These are phyloP conservation scores for Phalacrocorax pelagicus DNA, from an alignment of 2,113 vertebrate genomes.

Conservation along the genomic window DNA sequence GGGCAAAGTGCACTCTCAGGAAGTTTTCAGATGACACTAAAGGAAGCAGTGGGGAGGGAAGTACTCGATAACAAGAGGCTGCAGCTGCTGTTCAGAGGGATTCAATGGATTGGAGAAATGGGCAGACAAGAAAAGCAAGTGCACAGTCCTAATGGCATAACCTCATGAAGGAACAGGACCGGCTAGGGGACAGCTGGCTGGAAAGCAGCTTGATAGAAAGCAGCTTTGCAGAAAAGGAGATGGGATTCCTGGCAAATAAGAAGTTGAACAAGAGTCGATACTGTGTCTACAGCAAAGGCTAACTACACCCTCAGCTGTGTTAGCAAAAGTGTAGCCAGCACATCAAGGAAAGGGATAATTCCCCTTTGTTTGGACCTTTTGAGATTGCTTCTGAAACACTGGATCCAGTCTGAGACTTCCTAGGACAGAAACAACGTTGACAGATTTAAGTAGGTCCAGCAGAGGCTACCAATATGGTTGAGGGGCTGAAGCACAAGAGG, in stretches of 20 bases:
- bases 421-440: neutral
- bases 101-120: neutral
- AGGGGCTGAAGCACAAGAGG: neutral
- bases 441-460: neutral
- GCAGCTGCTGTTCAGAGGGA: conserved; percentile 7
- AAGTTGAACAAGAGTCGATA: accelerated
- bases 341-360: neutral
- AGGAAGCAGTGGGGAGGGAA: neutral
- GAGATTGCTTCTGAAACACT: neutral
- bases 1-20: neutral
- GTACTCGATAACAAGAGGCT: neutral
- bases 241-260: neutral
- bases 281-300: neutral
- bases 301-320: neutral
- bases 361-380: neutral
- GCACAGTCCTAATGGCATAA: neutral
- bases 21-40: neutral
- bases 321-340: neutral
- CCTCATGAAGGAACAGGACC: neutral
- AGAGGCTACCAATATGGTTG: neutral
- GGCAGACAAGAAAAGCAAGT: neutral
- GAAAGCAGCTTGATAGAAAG: neutral
- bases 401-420: neutral
- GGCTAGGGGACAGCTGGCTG: neutral
- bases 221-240: neutral